Conservation (phyloP, 2,797 vertebrate species). For the Hybognathus amarus region DNA sequence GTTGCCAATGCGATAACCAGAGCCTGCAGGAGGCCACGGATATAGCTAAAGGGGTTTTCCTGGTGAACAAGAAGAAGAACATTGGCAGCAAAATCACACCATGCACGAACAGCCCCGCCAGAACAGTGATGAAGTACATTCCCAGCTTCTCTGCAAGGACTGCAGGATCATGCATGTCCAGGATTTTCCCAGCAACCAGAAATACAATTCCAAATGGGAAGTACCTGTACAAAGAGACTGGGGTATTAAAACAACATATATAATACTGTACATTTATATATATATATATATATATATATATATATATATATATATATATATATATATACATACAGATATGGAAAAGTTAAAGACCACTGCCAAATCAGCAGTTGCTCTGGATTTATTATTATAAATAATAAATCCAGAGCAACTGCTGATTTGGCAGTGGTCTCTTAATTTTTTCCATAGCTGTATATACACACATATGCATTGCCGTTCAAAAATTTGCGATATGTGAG, state of each 20-base stretch:
- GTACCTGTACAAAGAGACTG: constrained; percentile 75
- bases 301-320: too few species aligned
- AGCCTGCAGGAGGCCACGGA: constrained; percentile 87
- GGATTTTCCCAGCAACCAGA: constrained; percentile 88
- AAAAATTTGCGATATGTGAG: too few species aligned
- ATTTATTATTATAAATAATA: too few species aligned
- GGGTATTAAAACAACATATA: background rate
- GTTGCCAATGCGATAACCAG: constrained; percentile 89
- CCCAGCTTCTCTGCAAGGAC: constrained; percentile 86
- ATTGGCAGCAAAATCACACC: constrained; percentile 82
- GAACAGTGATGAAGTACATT: constrained; percentile 86
- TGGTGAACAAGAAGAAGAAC: constrained; percentile 83
- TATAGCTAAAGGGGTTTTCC: constrained; percentile 86
- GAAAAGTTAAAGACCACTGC: too few species aligned
- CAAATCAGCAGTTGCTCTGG: too few species aligned
- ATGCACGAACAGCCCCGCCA: constrained; percentile 83
- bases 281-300: too few species aligned
- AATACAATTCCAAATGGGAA: constrained; percentile 91
- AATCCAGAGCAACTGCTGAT: too few species aligned
- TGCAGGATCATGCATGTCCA: constrained; percentile 88
- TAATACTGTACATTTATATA: too few species aligned
- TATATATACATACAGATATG: too few species aligned
- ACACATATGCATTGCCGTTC: too few species aligned
- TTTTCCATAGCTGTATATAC: too few species aligned
- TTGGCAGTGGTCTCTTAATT: too few species aligned